A percentile compares a stretch with the other conserved stretches of the same genome.
Conservation (phyloP, 2,888 invertebrate genomes). For the Leptopilina syphax region DNA sequence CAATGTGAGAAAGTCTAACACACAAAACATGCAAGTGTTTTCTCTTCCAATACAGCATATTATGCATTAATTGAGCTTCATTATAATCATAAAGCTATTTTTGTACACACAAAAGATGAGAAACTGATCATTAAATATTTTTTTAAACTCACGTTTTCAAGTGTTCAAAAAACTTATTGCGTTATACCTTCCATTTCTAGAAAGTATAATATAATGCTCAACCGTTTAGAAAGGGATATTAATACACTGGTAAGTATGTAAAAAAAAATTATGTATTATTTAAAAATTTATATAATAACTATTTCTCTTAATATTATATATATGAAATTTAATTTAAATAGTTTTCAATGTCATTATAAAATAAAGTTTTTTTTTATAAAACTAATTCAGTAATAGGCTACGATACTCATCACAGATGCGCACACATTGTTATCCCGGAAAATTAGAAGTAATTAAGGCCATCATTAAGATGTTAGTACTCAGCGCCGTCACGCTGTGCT, state of each 20-base stretch:
- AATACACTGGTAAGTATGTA: not conserved
- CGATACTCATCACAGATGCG: not conserved
- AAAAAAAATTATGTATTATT: not conserved
- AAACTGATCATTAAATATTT: slow-evolving; percentile 23
- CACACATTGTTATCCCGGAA: slow-evolving; percentile 5
- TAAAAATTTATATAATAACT: not conserved
- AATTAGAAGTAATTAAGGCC: slow-evolving; percentile 35
- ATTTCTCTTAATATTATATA: not conserved
- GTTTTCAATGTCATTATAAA: not conserved
- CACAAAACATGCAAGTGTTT: slow-evolving; percentile 7
- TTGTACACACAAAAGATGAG: slow-evolving; percentile 10
- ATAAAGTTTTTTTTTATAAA: not conserved
- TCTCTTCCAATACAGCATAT: slow-evolving; percentile 12
- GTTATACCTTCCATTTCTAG: not conserved
- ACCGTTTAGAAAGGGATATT: slow-evolving; percentile 17
- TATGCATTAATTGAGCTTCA: slow-evolving; percentile 23
- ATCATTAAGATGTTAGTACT: slow-evolving; percentile 29
- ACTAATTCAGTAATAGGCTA: slow-evolving; percentile 1
- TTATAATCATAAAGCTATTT: slow-evolving; percentile 18
- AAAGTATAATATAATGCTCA: not conserved
- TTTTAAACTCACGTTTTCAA: not conserved
- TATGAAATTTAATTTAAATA: no score
- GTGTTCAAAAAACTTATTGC: not conserved
- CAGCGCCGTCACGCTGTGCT: slow-evolving; percentile 5
- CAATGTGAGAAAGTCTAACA: slow-evolving; percentile 16